Base-by-base conservation (phyloP, 2,888 invertebrate species). In the Diachrysia chrysitis region DNA sequence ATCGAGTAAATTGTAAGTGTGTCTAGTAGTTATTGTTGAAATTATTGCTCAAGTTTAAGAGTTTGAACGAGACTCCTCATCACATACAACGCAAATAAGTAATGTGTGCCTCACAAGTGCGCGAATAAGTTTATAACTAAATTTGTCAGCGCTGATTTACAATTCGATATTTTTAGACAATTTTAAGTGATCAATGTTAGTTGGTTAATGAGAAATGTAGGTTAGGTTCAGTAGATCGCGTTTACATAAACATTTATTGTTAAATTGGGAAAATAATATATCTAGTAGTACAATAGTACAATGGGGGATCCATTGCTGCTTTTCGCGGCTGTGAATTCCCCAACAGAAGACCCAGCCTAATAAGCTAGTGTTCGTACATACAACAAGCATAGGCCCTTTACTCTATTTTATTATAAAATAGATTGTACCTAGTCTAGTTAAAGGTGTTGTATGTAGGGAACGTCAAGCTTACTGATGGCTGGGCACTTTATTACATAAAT, bases 31-130 rank as follows among this genome's bases (percentile, higher is more conserved):
- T 60, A 63, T 19, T 63, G 16, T 46, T 48, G 0, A 58, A 23
- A 19, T 48, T 62, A n/a, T 51, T 79, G 69, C 70, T 79, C 75
- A 79, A 14, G 29, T 21, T 51, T 51, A 21, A 21, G 14, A 21
- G 19, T 19, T 51, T 19, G 4, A 19, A 19, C 21, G 48, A 51
- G 19, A 51, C 48, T 21, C 48, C 19, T 21, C 48, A 51, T 21
- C 19, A 51, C 48, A 51, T 21, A 51, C 21, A 51, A 51, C 21
- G 42, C 42, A 42, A 42, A 51, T 19, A 51, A 51, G 10, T 42
- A 51, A 21, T 21, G 12, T 21, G 21, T 51, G 19, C 19, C 19
- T 51, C 48, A 21, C 12, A 51, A 21, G 48, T 51, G 48, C 48
- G 48, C 48, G 19, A 21, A 51, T 21, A 12, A 51, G 17, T 51